These are phyloP conservation scores for Dicentrarchus labrax DNA, from an alignment of 2,113 vertebrate genomes.

Conservation along the genomic window DNA sequence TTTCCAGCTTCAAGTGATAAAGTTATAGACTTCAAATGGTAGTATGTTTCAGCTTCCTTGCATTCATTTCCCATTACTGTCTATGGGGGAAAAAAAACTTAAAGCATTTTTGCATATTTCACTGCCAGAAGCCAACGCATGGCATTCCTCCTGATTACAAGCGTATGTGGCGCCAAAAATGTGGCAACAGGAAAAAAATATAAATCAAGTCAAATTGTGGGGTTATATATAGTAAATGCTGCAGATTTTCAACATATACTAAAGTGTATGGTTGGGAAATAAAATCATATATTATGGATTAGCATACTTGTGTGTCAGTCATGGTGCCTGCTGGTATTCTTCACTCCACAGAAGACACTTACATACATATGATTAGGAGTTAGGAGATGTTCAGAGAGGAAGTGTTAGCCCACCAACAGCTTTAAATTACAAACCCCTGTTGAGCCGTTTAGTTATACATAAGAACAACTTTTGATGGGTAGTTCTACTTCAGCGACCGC, in stretches of 20 bases:
- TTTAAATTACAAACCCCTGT: constrained; percentile 41
- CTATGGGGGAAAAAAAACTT: background rate
- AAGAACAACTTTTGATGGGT: background rate
- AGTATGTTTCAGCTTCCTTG: background rate
- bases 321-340: constrained; percentile 2
- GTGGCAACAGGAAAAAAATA: constrained; percentile 21
- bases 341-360: background rate
- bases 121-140: constrained; percentile 5
- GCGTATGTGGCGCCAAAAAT: constrained; percentile 14
- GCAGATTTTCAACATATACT: constrained; percentile 10
- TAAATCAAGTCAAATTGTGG: constrained; percentile 13
- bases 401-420: constrained; percentile 18
- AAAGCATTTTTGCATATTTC: background rate
- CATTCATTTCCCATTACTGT: background rate
- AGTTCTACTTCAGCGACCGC: background rate
- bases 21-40: background rate
- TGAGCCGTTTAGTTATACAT: constrained; percentile 19
- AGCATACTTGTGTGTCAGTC: constrained; percentile 27
- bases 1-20: background rate
- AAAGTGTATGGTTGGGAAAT: background rate
- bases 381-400: constrained; percentile 18
- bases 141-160: constrained; percentile 43
- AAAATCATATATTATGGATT: background rate
- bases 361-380: constrained; percentile 19
- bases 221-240: constrained; percentile 11